Percentiles rank a stretch among this genome's conserved stretches.
Evolutionary conservation across 2,797 vertebrate genomes (phyloP).

Genomic region (Salmo trutta): DNA sequence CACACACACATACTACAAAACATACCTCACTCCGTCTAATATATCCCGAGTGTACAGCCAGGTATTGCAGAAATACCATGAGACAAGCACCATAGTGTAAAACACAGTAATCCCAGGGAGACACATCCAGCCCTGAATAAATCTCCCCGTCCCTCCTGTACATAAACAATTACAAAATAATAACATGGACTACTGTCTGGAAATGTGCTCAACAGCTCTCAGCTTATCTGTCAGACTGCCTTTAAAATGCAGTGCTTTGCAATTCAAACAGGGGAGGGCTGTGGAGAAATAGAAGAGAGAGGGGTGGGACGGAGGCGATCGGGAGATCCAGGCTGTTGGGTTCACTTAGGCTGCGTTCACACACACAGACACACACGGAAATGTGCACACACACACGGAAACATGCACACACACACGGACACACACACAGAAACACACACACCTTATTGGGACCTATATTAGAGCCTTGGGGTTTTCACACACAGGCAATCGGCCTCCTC

Average conservation of each 20-base stretch:
- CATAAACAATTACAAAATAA: background rate
- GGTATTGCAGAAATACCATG: background rate
- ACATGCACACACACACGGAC: background rate
- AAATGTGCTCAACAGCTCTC: background rate
- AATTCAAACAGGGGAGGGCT: constrained; percentile 47
- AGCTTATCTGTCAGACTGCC: constrained; percentile 50
- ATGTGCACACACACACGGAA: background rate
- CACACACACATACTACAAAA: constrained; percentile 9
- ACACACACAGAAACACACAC: constrained; percentile 1
- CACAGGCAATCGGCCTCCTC: constrained; percentile 42
- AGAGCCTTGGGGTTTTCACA: constrained; percentile 30
- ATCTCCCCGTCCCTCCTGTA: background rate
- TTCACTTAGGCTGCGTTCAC: constrained; percentile 39
- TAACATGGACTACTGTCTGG: background rate
- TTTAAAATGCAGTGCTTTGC: constrained; percentile 43
- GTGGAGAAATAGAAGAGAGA: constrained; percentile 20
- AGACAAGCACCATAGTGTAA: constrained; percentile 10
- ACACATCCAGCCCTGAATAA: background rate
- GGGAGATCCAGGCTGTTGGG: constrained; percentile 37
- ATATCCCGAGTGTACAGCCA: background rate
- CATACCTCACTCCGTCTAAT: background rate
- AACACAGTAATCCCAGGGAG: constrained; percentile 40
- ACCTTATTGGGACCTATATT: constrained; percentile 56
- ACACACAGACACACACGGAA: background rate
- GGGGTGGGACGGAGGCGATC: constrained; percentile 40